Evolutionary conservation across 2,888 invertebrate genomes (phyloP).

Genomic region (Paralinhomoeus sp.): DNA sequence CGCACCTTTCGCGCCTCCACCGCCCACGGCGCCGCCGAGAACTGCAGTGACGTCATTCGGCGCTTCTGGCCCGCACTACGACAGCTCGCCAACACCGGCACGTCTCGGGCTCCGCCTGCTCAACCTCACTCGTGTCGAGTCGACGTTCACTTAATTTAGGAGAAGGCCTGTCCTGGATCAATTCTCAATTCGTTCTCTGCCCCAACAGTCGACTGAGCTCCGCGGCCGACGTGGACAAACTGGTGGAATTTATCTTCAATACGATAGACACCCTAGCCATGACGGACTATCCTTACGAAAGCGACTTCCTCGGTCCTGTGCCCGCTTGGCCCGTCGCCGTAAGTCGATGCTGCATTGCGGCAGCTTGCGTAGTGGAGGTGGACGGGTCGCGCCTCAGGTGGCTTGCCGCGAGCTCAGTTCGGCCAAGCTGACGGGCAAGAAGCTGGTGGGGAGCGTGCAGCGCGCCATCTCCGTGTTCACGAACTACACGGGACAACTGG

Average conservation of each 20-base stretch:
- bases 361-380: slow-evolving; percentile 55
- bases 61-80: slow-evolving; percentile 52
- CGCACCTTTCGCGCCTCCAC: slow-evolving; percentile 43
- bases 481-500: slow-evolving; percentile 50
- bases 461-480: slow-evolving; percentile 37
- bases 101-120: no score
- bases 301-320: slow-evolving; percentile 47
- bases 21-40: slow-evolving; percentile 18
- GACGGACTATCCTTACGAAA: slow-evolving; percentile 78
- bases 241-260: slow-evolving; percentile 47
- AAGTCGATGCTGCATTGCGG: slow-evolving; percentile 33
- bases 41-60: slow-evolving; percentile 47
- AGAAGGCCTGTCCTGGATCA: slow-evolving; percentile 46
- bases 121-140: no score
- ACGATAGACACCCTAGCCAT: slow-evolving; percentile 62
- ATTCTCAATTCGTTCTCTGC: slow-evolving; percentile 52
- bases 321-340: slow-evolving; percentile 60
- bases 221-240: slow-evolving; percentile 28
- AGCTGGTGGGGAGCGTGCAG: no score
- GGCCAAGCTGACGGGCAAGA: background rate
- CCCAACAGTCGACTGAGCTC: slow-evolving; percentile 35
- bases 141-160: no score
- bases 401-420: background rate
- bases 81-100: slow-evolving; percentile 34
- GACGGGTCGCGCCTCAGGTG: background rate